Conservation (phyloP, 2,888 invertebrate species). For the Miltochrista miniata region DNA sequence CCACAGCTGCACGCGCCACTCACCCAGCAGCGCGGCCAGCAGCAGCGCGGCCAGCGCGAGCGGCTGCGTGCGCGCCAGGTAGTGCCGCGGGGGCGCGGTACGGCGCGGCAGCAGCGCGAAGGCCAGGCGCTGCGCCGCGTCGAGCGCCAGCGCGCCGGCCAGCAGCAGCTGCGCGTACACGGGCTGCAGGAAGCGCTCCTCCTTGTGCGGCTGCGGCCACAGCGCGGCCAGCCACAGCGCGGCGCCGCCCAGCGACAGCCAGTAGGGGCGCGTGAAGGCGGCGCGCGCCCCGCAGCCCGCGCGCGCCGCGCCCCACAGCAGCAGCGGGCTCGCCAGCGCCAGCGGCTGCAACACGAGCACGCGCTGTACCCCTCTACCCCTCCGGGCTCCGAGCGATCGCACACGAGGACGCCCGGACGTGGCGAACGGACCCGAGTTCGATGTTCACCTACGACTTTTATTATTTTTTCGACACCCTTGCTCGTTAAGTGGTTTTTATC, state of each 20-base stretch:
- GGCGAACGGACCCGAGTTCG: too few species aligned
- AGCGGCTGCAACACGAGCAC: constrained; percentile 78
- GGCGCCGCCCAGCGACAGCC: constrained; percentile 90
- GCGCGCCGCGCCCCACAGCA: constrained; percentile 83
- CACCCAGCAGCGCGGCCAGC: constrained; percentile 80
- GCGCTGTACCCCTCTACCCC: background rate
- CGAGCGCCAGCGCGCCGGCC: constrained; percentile 90
- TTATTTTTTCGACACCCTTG: too few species aligned
- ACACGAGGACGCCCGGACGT: too few species aligned
- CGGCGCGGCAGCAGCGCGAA: constrained; percentile 57
- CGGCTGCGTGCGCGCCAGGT: constrained; percentile 89
- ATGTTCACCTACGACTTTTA: too few species aligned
- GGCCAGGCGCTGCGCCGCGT: constrained; percentile 89
- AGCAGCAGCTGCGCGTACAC: constrained; percentile 96
- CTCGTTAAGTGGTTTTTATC: too few species aligned
- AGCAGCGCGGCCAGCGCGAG: constrained; percentile 86
- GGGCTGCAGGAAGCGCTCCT: constrained; percentile 96
- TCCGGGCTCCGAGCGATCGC: too few species aligned
- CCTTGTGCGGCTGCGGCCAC: constrained; percentile 96
- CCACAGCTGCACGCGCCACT: too few species aligned
- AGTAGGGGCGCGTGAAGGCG: constrained; percentile 88
- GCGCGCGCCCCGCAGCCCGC: constrained; percentile 88
- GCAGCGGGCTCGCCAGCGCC: constrained; percentile 84
- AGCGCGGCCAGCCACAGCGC: constrained; percentile 96
- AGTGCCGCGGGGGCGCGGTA: constrained; percentile 82